Conservation (phyloP, 2,888 invertebrate genomes). For the Lasioglossum malachurum region DNA sequence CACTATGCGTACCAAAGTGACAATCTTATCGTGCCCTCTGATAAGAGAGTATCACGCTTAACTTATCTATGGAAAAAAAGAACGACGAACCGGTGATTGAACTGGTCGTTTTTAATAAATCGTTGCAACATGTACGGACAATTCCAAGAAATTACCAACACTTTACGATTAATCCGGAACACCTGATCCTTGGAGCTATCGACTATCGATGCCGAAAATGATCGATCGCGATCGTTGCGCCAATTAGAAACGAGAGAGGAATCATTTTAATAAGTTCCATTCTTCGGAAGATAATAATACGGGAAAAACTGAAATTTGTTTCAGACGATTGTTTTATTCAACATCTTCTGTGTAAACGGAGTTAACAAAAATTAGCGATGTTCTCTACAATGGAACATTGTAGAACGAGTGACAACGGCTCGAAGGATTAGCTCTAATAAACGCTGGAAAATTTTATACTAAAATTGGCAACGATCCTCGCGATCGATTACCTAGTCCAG, state of each 20-base stretch:
- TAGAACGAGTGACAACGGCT: neutral
- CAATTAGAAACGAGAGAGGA: neutral
- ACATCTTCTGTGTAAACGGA: neutral
- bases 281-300: neutral
- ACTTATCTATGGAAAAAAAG: slow-evolving; percentile 11
- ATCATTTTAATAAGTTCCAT: neutral
- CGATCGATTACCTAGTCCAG: neutral
- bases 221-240: neutral
- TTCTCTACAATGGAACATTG: neutral
- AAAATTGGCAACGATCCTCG: neutral
- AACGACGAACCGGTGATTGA: slow-evolving; percentile 14
- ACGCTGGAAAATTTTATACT: neutral
- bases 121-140: neutral
- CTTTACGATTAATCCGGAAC: neutral
- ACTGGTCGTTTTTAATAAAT: neutral
- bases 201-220: neutral
- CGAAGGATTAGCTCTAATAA: neutral
- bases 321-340: neutral
- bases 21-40: slow-evolving; percentile 13
- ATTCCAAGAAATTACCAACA: neutral
- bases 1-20: neutral
- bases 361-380: slow-evolving; percentile 38
- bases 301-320: neutral
- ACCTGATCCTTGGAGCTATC: neutral
- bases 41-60: neutral